Evolutionary conservation across 1,140 invertebrate genomes (phyloP), one percentile per base, ranked within the genome.

Genomic region (Dryas iulia): DNA sequence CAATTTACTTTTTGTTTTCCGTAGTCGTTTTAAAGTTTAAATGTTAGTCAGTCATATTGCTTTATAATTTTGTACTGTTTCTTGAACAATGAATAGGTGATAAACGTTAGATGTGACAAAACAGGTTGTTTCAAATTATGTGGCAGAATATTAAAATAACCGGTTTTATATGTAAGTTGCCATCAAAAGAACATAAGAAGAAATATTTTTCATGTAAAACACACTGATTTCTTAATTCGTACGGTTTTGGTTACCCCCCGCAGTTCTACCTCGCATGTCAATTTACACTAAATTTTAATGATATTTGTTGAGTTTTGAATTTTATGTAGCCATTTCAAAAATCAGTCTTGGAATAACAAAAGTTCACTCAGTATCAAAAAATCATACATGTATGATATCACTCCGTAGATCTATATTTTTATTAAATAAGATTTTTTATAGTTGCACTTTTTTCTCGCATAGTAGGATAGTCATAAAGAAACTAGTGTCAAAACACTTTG

Each of bases 61-160:
- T 39, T 7, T 39, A 5, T 47, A 21, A 21, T 47, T 10, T 10
- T 18, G 21, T 47, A 7, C 39, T 47, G 7, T 47, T 47, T 47
- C 39, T 47, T 47, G n/a, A 47, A 47, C 39, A 47, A 47, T 47
- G 39, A 47, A 47, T 47, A 21, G n/a, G n/a, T n/a, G n/a, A 47
- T 47, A 18, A 31, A 47, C 18, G 39, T 47, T 21, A 21, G 14
- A 47, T 47, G 39, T 47, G 24, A 59, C 56, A 66, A 26, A 66
- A 66, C 64, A 26, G 35, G 64, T 66, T 66, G 23, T 47, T 66
- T 64, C 25, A 54, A 47, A 21, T 47, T 14, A 56, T 30, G 18
- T 64, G 18, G 21, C n/a, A 28, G 18, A 21, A 47, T 18, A 47
- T 47, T 47, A 47, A 47, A 47, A 21, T 39, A 47, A 47, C 39